phyloP scores from a whole-genome alignment of 2,797 vertebrate genomes.

The Telmatherina bonti region DNA sequence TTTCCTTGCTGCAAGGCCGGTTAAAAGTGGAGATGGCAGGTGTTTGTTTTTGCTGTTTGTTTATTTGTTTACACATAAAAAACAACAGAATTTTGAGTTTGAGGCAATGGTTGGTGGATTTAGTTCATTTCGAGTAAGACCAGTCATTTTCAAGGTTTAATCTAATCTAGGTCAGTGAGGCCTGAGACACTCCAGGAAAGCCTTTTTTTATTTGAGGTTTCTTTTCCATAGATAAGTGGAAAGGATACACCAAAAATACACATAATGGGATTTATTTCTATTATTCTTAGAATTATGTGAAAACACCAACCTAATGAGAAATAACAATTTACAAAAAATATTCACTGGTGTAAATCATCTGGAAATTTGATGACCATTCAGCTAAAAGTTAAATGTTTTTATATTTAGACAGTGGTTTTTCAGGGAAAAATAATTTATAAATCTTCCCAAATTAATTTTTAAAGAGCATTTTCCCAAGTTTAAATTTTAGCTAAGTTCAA shows the following conservation, averaged over 20 bases:
- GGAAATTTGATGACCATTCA: background rate
- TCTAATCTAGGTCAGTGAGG: background rate
- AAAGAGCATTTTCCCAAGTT: background rate
- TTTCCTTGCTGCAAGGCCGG: background rate
- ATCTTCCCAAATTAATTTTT: background rate
- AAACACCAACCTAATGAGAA: background rate
- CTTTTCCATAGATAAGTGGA: background rate
- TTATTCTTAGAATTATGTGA: background rate
- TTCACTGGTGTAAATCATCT: background rate
- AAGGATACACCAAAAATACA: background rate
- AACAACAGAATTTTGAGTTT: background rate
- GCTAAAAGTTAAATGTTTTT: background rate
- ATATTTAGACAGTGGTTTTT: background rate
- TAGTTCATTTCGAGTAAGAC: background rate
- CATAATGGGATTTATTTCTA: background rate
- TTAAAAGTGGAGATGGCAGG: background rate
- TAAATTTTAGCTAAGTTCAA: background rate
- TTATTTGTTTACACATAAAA: too few species aligned
- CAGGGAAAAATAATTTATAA: background rate
- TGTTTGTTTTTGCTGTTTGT: background rate
- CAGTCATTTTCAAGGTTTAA: background rate
- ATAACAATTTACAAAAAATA: background rate
- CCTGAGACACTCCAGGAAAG: background rate
- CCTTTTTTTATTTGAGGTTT: background rate
- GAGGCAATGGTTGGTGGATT: background rate